Conservation (phyloP, 2,888 invertebrate species). For the Phyllotreta striolata region DNA sequence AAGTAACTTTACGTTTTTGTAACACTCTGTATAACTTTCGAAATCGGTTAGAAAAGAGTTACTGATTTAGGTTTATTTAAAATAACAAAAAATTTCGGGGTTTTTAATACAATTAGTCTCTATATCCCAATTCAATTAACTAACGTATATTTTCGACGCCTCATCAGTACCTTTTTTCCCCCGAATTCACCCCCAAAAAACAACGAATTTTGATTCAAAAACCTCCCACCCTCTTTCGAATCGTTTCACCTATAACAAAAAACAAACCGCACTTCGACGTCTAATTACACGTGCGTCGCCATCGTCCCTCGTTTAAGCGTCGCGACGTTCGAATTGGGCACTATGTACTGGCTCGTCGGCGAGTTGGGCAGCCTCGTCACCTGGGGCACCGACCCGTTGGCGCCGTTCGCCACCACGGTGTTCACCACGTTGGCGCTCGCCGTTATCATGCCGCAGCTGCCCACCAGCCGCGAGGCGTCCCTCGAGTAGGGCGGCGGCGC, state of each 20-base stretch:
- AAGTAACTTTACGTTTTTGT: slow-evolving; percentile 2
- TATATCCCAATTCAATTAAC: background rate
- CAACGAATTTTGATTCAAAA: slow-evolving; percentile 3
- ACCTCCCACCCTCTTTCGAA: background rate
- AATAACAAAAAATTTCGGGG: background rate
- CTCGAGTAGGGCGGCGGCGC: slow-evolving; percentile 78
- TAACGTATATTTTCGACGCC: no score
- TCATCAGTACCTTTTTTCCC: slow-evolving; percentile 13
- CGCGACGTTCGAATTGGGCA: slow-evolving; percentile 66
- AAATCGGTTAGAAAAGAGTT: slow-evolving; percentile 4
- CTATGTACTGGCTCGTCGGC: slow-evolving; percentile 65
- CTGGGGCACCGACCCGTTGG: slow-evolving; percentile 64
- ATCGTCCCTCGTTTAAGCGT: slow-evolving; percentile 70
- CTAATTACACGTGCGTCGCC: slow-evolving; percentile 72
- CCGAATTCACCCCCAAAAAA: background rate
- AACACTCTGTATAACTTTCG: slow-evolving; percentile 10
- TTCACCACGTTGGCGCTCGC: slow-evolving; percentile 57
- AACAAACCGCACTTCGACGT: slow-evolving; percentile 19
- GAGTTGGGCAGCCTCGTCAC: slow-evolving; percentile 63
- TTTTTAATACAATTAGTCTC: slow-evolving; percentile 2
- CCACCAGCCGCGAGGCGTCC: slow-evolving; percentile 56
- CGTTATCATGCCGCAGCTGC: slow-evolving; percentile 56
- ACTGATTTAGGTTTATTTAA: slow-evolving; percentile 6
- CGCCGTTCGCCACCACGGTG: slow-evolving; percentile 63
- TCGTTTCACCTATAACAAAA: slow-evolving; percentile 15